Conservation (phyloP, 2,797 vertebrate genomes). For the Bradypodion ventrale region DNA sequence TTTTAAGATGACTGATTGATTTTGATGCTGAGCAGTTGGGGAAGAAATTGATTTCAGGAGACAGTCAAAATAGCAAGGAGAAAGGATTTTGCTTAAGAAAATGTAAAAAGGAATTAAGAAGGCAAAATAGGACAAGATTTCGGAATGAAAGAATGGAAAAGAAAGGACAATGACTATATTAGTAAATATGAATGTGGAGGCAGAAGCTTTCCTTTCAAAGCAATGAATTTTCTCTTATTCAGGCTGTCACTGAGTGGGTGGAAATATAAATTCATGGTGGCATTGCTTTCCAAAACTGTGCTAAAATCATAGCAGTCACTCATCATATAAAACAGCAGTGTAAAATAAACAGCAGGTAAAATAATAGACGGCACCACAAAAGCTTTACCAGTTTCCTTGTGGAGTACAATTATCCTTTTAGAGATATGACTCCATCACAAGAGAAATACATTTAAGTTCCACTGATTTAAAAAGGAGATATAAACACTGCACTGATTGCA, state of each 20-base stretch:
- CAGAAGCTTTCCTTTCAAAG: not conserved
- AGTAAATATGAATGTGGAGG: not conserved
- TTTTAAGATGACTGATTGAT: not conserved
- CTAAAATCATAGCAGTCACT: not conserved
- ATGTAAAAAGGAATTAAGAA: not conserved
- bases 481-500: not conserved
- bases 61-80: not conserved
- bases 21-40: not conserved
- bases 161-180: slow-evolving; percentile 9
- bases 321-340: not conserved
- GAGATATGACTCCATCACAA: not conserved
- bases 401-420: not conserved
- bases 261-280: slow-evolving; percentile 12
- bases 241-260: not conserved
- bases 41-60: slow-evolving; percentile 8
- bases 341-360: not conserved
- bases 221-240: slow-evolving; percentile 12
- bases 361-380: not conserved
- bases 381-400: not conserved
- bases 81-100: not conserved
- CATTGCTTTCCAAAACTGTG: not conserved
- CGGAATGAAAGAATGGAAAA: not conserved
- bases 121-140: not conserved
- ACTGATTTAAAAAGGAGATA: not conserved
- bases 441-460: not conserved